Percentiles rank a stretch among this genome's conserved stretches.
These are phyloP conservation scores for Psittacus erithacus DNA, from an alignment of 2,113 vertebrate genomes.

Conservation along the genomic window DNA sequence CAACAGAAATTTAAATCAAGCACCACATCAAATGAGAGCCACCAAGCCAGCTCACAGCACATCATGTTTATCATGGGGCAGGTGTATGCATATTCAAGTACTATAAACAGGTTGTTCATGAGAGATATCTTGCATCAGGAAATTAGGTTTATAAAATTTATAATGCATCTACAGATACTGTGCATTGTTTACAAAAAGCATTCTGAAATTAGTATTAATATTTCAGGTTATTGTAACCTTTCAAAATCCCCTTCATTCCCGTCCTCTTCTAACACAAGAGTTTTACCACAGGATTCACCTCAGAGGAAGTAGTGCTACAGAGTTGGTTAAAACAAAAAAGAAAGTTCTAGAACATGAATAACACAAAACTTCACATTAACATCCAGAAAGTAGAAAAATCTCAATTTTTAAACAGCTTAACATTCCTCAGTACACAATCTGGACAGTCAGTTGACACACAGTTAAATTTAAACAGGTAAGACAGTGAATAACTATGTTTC, in stretches of 20 bases:
- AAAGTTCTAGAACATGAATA: neutral
- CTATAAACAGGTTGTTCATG: neutral
- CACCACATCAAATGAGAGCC: neutral
- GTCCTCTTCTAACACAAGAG: neutral
- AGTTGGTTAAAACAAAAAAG: neutral
- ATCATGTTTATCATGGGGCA: rapidly evolving
- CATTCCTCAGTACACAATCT: neutral
- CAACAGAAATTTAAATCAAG: neutral
- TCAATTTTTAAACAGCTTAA: neutral
- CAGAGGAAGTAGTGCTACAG: neutral
- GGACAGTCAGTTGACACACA: neutral
- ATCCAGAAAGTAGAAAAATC: neutral
- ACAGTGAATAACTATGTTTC: neutral
- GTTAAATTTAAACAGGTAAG: neutral
- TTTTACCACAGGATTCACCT: neutral
- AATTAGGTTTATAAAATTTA: neutral
- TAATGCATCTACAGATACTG: neutral
- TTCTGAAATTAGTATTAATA: neutral
- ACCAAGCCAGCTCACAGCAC: neutral
- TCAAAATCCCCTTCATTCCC: neutral
- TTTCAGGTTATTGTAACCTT: neutral
- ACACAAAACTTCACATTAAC: neutral
- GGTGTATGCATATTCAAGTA: rapidly evolving
- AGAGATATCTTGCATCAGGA: neutral
- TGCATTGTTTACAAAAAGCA: neutral